A percentile compares a stretch with the other conserved stretches of the same genome.
Evolutionary conservation across 2,888 invertebrate genomes (phyloP).

Genomic region (Camptogramma bilineatum): DNA sequence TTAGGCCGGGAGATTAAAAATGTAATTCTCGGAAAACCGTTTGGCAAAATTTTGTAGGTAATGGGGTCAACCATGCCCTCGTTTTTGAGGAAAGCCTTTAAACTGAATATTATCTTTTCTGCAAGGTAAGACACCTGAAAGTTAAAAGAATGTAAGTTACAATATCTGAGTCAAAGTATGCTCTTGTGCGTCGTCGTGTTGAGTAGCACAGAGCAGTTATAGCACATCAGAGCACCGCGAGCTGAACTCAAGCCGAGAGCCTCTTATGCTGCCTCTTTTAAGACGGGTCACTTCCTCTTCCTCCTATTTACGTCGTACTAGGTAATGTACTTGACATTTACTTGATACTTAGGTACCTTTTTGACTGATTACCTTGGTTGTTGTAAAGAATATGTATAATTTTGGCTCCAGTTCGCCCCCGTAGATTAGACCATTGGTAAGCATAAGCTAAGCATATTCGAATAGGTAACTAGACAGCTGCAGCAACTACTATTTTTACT

Average conservation of each 20-base stretch:
- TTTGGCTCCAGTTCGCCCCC: neutral
- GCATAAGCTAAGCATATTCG: neutral
- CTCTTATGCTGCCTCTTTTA: constrained; percentile 43
- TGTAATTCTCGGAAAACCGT: constrained; percentile 11
- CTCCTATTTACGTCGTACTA: constrained; percentile 47
- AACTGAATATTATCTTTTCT: neutral
- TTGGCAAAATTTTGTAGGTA: constrained; percentile 14
- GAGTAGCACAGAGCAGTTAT: constrained; percentile 18
- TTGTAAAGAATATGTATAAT: constrained; percentile 13
- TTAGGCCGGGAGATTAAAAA: constrained; percentile 34
- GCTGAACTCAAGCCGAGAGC: constrained; percentile 42
- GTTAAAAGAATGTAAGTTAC: neutral
- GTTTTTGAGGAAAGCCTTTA: neutral
- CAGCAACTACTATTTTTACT: neutral
- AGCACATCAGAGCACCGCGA: constrained; percentile 23
- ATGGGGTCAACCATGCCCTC: constrained; percentile 18
- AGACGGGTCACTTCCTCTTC: constrained; percentile 48
- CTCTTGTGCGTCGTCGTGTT: constrained; percentile 10
- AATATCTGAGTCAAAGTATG: constrained; percentile 3
- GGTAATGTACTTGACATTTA: constrained; percentile 45
- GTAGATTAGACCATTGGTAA: neutral
- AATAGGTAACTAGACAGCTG: too few species aligned
- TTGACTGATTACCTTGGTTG: constrained; percentile 27
- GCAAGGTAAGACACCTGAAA: neutral
- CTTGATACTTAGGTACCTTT: constrained; percentile 32